Evolutionary conservation across 2,888 invertebrate genomes (phyloP).

Genomic region (Cryptocheilus praepositus): DNA sequence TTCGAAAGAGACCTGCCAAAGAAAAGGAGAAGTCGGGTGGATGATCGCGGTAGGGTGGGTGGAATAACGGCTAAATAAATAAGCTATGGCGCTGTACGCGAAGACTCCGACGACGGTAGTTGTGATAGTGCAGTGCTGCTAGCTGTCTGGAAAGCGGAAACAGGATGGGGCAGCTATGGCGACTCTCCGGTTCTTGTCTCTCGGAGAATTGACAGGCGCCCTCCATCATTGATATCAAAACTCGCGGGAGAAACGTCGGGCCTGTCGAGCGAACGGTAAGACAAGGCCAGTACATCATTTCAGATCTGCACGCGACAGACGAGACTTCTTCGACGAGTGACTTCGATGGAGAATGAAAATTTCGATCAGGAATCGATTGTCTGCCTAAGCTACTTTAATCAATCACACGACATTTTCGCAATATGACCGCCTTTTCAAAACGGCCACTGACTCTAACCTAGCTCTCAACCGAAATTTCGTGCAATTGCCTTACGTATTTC

Average conservation of each 20-base stretch:
- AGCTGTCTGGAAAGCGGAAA: conserved; percentile 27
- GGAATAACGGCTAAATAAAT: conserved; percentile 58
- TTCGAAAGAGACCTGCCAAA: conserved; percentile 44
- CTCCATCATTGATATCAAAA: conserved; percentile 50
- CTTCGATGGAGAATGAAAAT: conserved; percentile 2
- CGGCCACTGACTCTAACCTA: no score
- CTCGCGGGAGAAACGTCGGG: conserved; percentile 36
- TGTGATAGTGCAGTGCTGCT: conserved; percentile 6
- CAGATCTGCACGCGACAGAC: conserved; percentile 18
- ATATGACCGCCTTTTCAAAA: no score
- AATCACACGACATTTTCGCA: background rate
- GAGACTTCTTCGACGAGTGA: conserved; percentile 11
- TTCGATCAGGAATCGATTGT: conserved; percentile 17
- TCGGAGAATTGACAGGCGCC: conserved; percentile 47
- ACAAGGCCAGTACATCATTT: conserved; percentile 43
- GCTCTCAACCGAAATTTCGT: no score
- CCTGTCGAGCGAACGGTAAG: conserved; percentile 39
- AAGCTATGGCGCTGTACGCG: conserved; percentile 31
- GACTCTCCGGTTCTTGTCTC: conserved; percentile 27
- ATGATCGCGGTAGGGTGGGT: conserved; percentile 28
- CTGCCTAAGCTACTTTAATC: background rate
- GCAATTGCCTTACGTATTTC: no score
- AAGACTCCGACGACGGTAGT: conserved; percentile 1
- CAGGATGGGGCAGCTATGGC: conserved; percentile 29
- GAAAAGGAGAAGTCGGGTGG: conserved; percentile 39